Evolutionary conservation across 2,797 vertebrate species (phyloP).

Genomic region (Eptatretus atami): DNA sequence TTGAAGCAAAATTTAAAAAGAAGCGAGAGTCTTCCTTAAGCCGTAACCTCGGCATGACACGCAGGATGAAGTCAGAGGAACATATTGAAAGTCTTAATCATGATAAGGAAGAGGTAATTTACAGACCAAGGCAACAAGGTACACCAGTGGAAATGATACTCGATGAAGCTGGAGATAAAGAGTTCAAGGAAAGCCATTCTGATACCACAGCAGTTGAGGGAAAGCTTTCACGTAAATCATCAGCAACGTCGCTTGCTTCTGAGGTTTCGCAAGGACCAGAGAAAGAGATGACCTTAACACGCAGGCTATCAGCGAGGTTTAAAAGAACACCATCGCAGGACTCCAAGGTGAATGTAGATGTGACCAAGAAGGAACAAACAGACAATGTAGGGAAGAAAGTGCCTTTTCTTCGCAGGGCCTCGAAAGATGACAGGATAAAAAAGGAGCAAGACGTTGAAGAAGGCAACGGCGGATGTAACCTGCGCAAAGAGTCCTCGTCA

Average conservation of each 20-base stretch:
- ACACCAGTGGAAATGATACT: conserved; percentile 24
- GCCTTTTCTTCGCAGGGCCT: conserved; percentile 26
- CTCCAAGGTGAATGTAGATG: conserved; percentile 11
- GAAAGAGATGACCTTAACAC: conserved; percentile 23
- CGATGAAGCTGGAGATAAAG: background rate
- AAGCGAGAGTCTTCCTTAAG: conserved; percentile 45
- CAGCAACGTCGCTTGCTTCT: too few relatives aligned
- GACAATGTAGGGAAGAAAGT: conserved; percentile 29
- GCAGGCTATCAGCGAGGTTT: too few relatives aligned
- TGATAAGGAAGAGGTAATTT: conserved; percentile 38
- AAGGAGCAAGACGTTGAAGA: background rate
- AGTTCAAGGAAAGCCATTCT: too few relatives aligned
- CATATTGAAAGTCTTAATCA: conserved; percentile 13
- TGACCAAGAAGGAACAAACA: conserved; percentile 14
- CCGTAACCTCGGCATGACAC: conserved; percentile 42
- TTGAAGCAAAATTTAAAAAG: conserved; percentile 71
- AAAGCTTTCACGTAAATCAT: too few relatives aligned
- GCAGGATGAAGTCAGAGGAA: conserved; percentile 44
- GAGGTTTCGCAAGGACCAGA: too few relatives aligned
- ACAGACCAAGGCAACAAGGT: conserved; percentile 44
- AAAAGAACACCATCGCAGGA: conserved; percentile 23
- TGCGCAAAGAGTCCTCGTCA: too few relatives aligned
- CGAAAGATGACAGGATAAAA: conserved; percentile 28
- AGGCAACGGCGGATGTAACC: too few relatives aligned
- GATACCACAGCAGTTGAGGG: too few relatives aligned